Base-by-base conservation (phyloP, 2,797 vertebrate genomes). In the Alfaro cultratus region DNA sequence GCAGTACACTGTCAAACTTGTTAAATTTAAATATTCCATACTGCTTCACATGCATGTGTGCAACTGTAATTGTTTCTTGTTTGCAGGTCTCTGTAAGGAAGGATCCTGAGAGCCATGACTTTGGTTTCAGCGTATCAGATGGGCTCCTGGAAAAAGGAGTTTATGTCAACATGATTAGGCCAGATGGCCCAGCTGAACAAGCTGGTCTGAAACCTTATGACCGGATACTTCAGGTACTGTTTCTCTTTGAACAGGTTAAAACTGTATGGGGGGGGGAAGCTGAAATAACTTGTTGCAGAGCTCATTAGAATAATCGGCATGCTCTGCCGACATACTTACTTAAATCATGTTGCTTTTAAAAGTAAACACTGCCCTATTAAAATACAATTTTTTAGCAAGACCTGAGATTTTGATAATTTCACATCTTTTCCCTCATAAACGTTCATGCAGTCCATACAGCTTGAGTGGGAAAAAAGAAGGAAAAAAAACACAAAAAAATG, bases 101-200 rank as follows among this genome's bases (percentile, higher is more conserved):
- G 90, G 97, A 98, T 88, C 89, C 89, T 0, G 94, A 96, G 73
- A 96, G 93, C 0, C 93, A 89, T 41, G 98, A 99, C 93, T 99
- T 99, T 87, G 99, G 99, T 71, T 99, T 99, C 94, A 99, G 98
- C 13, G 96, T 99, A 53, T 99, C 99, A 0, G 98, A 99, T 0
- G 98, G 98, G 53, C 96, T 99, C 62, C 84, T 99, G 91, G 98
- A 99, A 88, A 98, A 98, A 88, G 98, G 99, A 0, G 97, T 99
- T 80, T 99, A 96, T 75, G 97, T 99, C 83, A 99, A 99, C 94
- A 98, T 98, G 93, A 97, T 99, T 87, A 97, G 98, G 18, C 97
- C 97, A 0, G 96, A 96, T 5, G 98, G 98, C 21, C 98, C 99
- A 1, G 99, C 98, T 81, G 97, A 98, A 84, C 96, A 94, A 36